These are phyloP conservation scores for Tapera naevia DNA, from an alignment of 2,797 vertebrate species.

Conservation along the genomic window DNA sequence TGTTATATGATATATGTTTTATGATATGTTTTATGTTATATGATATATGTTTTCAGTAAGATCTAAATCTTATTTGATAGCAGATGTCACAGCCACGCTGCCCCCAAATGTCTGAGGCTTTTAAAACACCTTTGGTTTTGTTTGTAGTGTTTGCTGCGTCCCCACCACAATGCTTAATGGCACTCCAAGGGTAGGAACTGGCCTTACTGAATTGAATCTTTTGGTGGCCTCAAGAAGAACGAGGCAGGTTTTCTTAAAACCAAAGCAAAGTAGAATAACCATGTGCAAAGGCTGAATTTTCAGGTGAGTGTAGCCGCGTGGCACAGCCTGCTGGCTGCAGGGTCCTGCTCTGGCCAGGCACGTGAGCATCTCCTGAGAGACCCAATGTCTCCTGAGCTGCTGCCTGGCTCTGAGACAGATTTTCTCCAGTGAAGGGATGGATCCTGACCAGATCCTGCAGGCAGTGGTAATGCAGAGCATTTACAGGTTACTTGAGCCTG, in stretches of 20 bases:
- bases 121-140: not conserved
- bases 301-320: no score
- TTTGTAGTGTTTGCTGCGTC: not conserved
- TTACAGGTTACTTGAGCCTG: not conserved
- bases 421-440: not conserved
- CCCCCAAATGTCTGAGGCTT: not conserved
- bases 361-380: not conserved
- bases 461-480: not conserved
- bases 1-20: no score
- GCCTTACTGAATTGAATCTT: not conserved
- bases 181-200: not conserved
- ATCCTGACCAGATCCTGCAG: not conserved
- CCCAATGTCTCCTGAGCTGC: not conserved
- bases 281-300: not conserved
- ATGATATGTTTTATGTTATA: no score
- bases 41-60: not conserved
- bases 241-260: not conserved
- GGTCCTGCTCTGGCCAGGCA: not conserved
- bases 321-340: not conserved
- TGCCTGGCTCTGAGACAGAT: not conserved
- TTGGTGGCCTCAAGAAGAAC: not conserved
- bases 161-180: not conserved
- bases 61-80: not conserved
- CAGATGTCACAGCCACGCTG: not conserved
- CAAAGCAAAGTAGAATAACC: not conserved